Conservation (phyloP, 2,113 vertebrate genomes). For the Atrichornis clamosus region DNA sequence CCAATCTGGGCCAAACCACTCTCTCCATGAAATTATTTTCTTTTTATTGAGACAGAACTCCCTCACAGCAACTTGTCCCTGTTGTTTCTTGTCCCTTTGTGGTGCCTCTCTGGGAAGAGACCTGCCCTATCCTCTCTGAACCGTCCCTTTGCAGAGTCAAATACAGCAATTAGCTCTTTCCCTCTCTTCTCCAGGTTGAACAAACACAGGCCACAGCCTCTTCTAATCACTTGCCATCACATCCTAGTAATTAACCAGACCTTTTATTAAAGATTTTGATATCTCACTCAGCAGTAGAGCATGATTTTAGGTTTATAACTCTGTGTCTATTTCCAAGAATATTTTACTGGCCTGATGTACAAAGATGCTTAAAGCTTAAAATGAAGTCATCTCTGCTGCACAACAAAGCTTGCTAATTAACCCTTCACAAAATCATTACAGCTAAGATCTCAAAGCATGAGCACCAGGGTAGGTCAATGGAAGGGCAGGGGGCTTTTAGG, state of each 20-base stretch:
- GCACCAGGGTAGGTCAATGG: fast-evolving
- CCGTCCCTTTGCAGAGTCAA: neutral
- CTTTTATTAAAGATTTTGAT: conserved; percentile 35
- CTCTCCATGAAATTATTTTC: neutral
- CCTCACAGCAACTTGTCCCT: neutral
- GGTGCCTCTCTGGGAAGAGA: neutral
- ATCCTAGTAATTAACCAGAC: conserved; percentile 28
- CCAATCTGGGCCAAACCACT: neutral
- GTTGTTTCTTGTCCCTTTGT: neutral
- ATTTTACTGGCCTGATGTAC: conserved; percentile 22
- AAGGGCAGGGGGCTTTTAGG: neutral
- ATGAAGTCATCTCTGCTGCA: neutral
- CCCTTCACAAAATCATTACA: neutral
- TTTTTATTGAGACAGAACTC: neutral
- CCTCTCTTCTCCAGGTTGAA: neutral
- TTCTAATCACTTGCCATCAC: conserved; percentile 2
- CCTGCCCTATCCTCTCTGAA: neutral
- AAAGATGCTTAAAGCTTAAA: conserved; percentile 23
- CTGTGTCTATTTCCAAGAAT: conserved; percentile 12
- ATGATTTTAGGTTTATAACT: conserved; percentile 34
- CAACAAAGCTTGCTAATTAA: conserved; percentile 8
- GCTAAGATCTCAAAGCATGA: neutral
- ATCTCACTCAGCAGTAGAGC: conserved; percentile 2
- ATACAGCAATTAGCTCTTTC: neutral
- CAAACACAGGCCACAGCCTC: neutral